Evolutionary conservation across 2,797 vertebrate species (phyloP).

Genomic region (Alca torda): DNA sequence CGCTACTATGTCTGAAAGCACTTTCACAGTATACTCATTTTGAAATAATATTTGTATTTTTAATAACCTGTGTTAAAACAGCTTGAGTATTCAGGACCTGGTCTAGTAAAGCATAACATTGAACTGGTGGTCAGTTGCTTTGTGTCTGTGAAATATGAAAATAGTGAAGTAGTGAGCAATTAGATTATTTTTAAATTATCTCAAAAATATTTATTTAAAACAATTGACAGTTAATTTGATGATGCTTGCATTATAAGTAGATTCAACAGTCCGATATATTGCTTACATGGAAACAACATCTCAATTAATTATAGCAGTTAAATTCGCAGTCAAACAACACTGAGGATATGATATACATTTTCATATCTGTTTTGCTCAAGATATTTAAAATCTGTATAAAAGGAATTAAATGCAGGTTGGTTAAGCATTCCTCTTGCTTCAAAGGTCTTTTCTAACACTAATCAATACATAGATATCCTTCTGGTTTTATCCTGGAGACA

Average conservation of each 20-base stretch:
- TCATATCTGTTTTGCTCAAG: neutral
- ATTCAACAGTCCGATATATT: neutral
- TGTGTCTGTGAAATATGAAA: neutral
- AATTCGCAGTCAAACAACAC: neutral
- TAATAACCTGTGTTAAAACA: neutral
- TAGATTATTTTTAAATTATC: neutral
- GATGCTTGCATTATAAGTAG: neutral
- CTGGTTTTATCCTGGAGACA: neutral
- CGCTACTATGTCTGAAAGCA: neutral
- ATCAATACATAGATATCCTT: neutral
- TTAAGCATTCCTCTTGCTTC: neutral
- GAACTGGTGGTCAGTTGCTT: neutral
- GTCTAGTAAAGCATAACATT: neutral
- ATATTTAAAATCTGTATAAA: neutral
- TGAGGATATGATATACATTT: neutral
- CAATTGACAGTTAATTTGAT: neutral
- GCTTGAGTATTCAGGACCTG: neutral
- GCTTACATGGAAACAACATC: neutral
- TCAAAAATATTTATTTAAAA: neutral
- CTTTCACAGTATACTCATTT: neutral
- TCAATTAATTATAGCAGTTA: neutral
- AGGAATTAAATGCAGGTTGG: neutral
- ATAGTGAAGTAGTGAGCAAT: neutral
- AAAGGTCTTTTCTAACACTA: neutral
- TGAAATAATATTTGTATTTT: neutral